A percentile compares a stretch with the other conserved stretches of the same genome.
These are phyloP conservation scores for Sebastolobus altivelis DNA, from an alignment of 2,797 vertebrate genomes.

Conservation along the genomic window DNA sequence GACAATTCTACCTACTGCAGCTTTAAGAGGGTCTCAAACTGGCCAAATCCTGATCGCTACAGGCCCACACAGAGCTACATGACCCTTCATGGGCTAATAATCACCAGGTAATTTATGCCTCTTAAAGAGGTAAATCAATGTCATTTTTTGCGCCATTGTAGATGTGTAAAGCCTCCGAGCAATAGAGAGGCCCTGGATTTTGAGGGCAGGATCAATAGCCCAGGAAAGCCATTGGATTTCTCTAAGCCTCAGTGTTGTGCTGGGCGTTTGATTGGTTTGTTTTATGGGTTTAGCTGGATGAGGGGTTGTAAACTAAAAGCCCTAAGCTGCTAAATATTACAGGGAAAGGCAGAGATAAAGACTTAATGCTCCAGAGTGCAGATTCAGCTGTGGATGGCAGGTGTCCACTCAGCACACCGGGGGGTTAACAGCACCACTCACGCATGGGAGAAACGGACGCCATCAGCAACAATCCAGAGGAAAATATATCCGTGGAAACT, in stretches of 20 bases:
- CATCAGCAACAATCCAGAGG: slow-evolving; percentile 39
- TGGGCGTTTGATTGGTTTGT: slow-evolving; percentile 73
- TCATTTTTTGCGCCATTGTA: slow-evolving; percentile 50
- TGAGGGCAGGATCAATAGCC: slow-evolving; percentile 72
- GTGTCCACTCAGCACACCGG: slow-evolving; percentile 67
- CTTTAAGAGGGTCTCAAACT: not conserved
- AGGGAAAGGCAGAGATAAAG: slow-evolving; percentile 55
- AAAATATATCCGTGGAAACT: slow-evolving; percentile 40
- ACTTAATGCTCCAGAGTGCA: slow-evolving; percentile 63
- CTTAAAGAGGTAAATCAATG: slow-evolving; percentile 64
- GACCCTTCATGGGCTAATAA: slow-evolving; percentile 43
- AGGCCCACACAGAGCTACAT: not conserved
- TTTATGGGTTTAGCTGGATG: slow-evolving; percentile 71
- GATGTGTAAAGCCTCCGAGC: slow-evolving; percentile 54
- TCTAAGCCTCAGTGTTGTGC: slow-evolving; percentile 58
- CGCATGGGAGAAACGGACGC: slow-evolving; percentile 26
- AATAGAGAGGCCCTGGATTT: slow-evolving; percentile 55
- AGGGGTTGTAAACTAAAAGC: slow-evolving; percentile 73
- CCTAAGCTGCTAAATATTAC: slow-evolving; percentile 73
- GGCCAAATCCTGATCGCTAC: not conserved
- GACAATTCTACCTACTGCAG: too few species aligned
- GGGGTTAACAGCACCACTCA: slow-evolving; percentile 30
- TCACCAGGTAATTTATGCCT: slow-evolving; percentile 61
- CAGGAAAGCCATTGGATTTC: slow-evolving; percentile 74
- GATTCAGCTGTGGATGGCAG: slow-evolving; percentile 64